These are phyloP conservation scores for Trachymyrmex cornetzi DNA, from an alignment of 1,140 invertebrate genomes.

Conservation along the genomic window DNA sequence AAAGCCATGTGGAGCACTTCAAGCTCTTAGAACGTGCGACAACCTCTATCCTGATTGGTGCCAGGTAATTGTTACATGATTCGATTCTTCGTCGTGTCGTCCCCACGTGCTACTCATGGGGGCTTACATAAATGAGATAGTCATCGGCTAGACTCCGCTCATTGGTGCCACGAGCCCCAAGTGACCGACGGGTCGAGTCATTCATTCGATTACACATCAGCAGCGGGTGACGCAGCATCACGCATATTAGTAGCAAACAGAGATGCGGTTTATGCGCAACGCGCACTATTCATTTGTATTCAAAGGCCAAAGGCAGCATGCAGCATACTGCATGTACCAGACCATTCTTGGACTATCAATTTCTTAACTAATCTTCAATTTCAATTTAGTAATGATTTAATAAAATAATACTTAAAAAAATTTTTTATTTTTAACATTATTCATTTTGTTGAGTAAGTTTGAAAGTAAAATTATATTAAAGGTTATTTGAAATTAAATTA, in stretches of 20 bases:
- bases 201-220: constrained; percentile 71
- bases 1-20: constrained; percentile 89
- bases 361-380: background rate
- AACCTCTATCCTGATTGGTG: constrained; percentile 89
- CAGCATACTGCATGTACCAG: background rate
- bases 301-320: constrained; percentile 1
- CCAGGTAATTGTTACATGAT: constrained; percentile 87
- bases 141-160: constrained; percentile 64
- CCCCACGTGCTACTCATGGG: background rate
- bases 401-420: background rate
- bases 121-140: constrained; percentile 68
- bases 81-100: constrained; percentile 63
- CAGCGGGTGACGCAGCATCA: constrained; percentile 64
- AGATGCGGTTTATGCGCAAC: constrained; percentile 37
- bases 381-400: background rate
- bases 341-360: background rate
- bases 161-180: constrained; percentile 41
- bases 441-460: background rate
- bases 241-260: constrained; percentile 12
- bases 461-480: background rate
- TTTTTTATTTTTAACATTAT: background rate
- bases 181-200: constrained; percentile 65
- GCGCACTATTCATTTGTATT: constrained; percentile 30
- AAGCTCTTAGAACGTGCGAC: constrained; percentile 89
- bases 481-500: background rate